A percentile compares a stretch with the other conserved stretches of the same genome.
Conservation (phyloP, 2,888 invertebrate genomes). For the Geophilus truncorum region DNA sequence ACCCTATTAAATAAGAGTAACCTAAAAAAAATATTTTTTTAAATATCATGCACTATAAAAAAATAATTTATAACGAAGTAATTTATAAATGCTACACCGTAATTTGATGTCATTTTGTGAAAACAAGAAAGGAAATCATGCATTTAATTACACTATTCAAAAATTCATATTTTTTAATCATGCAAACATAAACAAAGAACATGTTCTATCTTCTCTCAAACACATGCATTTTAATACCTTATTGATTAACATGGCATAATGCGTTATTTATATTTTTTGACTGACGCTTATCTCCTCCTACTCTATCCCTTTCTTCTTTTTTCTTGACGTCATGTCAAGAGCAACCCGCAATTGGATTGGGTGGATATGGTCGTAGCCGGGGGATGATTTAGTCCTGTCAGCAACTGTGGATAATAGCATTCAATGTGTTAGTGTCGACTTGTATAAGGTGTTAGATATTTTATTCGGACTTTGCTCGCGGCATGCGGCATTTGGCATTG, state of each 20-base stretch:
- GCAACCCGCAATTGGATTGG: background rate
- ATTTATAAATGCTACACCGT: too few species aligned
- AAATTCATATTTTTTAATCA: too few species aligned
- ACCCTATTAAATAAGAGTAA: too few species aligned
- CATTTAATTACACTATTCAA: too few species aligned
- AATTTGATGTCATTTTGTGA: too few species aligned
- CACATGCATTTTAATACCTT: background rate
- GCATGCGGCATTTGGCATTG: background rate
- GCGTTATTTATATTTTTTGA: background rate
- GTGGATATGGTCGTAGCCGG: background rate
- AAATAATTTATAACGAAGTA: too few species aligned
- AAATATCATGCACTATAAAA: too few species aligned
- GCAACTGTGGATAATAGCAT: slow-evolving; percentile 4
- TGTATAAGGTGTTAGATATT: background rate
- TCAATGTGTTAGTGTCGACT: slow-evolving; percentile 16
- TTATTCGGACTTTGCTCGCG: background rate
- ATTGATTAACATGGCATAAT: background rate
- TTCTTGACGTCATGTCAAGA: background rate
- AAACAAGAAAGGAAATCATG: too few species aligned
- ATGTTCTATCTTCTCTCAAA: too few species aligned
- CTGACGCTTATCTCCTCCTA: background rate
- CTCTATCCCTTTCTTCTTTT: background rate
- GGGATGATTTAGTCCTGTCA: slow-evolving; percentile 5
- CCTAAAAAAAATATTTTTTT: too few species aligned
- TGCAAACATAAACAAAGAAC: too few species aligned